Evolutionary conservation across 2,113 vertebrate genomes (phyloP).

Genomic region (Cavia aperea): DNA sequence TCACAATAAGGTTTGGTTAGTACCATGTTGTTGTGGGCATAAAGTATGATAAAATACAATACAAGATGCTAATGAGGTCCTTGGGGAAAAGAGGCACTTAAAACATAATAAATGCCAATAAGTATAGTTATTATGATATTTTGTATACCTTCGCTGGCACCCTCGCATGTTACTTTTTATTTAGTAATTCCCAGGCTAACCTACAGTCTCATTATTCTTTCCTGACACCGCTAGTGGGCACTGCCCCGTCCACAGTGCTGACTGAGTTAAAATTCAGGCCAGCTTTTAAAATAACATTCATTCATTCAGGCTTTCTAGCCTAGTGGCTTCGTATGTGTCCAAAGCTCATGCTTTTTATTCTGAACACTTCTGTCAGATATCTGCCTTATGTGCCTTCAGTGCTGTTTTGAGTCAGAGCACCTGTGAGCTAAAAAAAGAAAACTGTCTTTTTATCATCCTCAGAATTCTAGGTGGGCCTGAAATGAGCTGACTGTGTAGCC

Average conservation of each 20-base stretch:
- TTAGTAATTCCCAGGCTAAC: not conserved
- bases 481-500: not conserved
- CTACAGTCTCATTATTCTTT: not conserved
- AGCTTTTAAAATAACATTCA: not conserved
- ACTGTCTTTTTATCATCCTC: not conserved
- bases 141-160: not conserved
- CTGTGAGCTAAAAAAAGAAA: not conserved
- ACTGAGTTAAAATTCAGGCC: not conserved
- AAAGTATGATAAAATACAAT: not conserved
- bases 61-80: not conserved
- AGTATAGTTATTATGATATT: not conserved
- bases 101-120: not conserved
- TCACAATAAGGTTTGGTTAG: not conserved
- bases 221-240: not conserved
- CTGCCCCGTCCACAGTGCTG: rapidly evolving
- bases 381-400: not conserved
- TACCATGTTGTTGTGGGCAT: not conserved
- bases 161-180: not conserved
- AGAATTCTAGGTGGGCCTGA: not conserved
- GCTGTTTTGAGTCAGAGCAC: not conserved
- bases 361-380: not conserved
- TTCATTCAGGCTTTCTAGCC: constrained; percentile 7
- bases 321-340: constrained; percentile 22
- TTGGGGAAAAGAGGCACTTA: not conserved
- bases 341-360: not conserved